These are phyloP conservation scores for Sphaerodactylus townsendi DNA, from an alignment of 2,113 vertebrate genomes.

Conservation along the genomic window DNA sequence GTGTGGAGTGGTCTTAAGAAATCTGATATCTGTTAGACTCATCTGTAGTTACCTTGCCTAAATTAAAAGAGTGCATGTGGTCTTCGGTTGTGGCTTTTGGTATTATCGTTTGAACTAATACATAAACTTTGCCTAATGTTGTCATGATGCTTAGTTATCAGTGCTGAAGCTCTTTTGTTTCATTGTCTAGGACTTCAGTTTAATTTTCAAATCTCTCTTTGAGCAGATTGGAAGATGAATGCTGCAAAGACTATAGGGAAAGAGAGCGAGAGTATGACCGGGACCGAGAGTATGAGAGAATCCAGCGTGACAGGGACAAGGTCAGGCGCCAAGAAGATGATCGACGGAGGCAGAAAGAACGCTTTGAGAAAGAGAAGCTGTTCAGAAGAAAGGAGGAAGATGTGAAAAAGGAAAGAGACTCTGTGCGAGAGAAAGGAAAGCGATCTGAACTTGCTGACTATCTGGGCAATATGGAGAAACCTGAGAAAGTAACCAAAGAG, in stretches of 20 bases:
- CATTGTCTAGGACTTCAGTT: no score
- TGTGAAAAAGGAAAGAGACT: constrained; percentile 85
- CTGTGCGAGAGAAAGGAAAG: constrained; percentile 84
- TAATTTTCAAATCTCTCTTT: neutral
- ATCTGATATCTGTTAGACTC: neutral
- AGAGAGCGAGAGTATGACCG: constrained; percentile 86
- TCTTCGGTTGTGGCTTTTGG: neutral
- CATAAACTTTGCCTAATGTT: neutral
- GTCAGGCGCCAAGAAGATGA: constrained; percentile 90
- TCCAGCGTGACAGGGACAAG: constrained; percentile 86
- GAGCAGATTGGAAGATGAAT: constrained; percentile 84
- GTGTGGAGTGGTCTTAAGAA: neutral
- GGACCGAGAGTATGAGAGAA: constrained; percentile 84
- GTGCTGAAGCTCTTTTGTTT: neutral
- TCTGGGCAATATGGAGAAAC: constrained; percentile 71
- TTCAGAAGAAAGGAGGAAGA: constrained; percentile 90
- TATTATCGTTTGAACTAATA: no score
- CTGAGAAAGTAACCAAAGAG: constrained; percentile 82
- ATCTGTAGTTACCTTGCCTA: neutral
- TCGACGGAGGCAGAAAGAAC: constrained; percentile 87
- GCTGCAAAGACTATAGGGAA: constrained; percentile 86
- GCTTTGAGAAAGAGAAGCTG: constrained; percentile 88
- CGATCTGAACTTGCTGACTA: constrained; percentile 78
- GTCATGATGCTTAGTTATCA: no score
- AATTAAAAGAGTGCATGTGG: neutral